Conservation (phyloP, 2,113 vertebrate genomes). For the Myrmecophaga tridactyla region DNA sequence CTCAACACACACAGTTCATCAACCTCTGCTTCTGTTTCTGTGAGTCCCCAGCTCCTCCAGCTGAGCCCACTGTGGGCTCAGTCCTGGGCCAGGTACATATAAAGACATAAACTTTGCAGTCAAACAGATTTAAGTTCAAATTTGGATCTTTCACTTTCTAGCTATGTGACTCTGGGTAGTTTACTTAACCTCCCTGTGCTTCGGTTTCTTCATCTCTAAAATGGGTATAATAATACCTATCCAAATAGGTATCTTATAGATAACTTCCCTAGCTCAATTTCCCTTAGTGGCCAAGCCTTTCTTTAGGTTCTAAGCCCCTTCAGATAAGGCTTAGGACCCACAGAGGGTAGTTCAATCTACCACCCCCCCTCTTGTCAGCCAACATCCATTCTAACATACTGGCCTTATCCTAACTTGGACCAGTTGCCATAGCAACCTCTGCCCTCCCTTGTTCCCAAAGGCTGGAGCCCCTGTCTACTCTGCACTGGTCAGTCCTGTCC, state of each 20-base stretch:
- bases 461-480: neutral
- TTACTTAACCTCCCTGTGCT: neutral
- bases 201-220: constrained; percentile 14
- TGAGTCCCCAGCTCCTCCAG: neutral
- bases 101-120: neutral
- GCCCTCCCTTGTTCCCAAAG: neutral
- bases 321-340: neutral
- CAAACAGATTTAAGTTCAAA: neutral
- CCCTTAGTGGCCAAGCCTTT: neutral
- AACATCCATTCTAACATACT: neutral
- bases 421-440: neutral
- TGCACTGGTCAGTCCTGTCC: neutral
- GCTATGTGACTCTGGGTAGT: neutral
- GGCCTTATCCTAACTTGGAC: neutral
- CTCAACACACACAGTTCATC: neutral
- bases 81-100: neutral
- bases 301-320: neutral
- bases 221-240: neutral
- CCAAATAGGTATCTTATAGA: neutral
- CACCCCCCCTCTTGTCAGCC: neutral
- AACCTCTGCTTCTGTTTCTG: neutral
- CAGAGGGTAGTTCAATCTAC: neutral
- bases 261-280: neutral
- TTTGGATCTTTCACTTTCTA: neutral
- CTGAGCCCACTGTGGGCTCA: neutral